Conservation (phyloP, 2,113 vertebrate species). For the Oxyruncus cristatus region DNA sequence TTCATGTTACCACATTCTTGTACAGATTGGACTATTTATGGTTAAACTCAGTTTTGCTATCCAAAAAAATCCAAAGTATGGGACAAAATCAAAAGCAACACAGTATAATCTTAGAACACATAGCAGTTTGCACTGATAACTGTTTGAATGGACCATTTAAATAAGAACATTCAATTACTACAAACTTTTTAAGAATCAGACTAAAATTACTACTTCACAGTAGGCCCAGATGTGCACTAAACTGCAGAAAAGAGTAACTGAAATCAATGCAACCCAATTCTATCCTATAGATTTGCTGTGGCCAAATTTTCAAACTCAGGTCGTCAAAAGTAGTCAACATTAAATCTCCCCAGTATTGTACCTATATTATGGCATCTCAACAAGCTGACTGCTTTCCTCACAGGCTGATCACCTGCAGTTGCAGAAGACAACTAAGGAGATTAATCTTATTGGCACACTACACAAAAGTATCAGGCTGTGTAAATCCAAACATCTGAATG, state of each 20-base stretch:
- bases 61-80: not conserved
- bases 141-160: not conserved
- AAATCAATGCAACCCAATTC: not conserved
- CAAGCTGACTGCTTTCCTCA: not conserved
- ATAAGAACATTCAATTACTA: not conserved
- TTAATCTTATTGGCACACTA: not conserved
- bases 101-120: not conserved
- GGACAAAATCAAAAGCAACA: not conserved
- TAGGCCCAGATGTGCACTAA: not conserved
- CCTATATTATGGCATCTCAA: not conserved
- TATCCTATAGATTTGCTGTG: not conserved
- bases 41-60: not conserved
- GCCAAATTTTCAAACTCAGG: not conserved
- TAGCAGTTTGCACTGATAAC: not conserved
- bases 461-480: not conserved
- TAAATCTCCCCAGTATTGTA: not conserved
- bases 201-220: not conserved
- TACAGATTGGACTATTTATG: not conserved
- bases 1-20: not conserved
- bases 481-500: not conserved
- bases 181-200: fast-evolving
- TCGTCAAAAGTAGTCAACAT: not conserved
- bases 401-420: not conserved
- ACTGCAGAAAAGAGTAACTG: not conserved
- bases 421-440: not conserved